Evolutionary conservation across 2,113 vertebrate species (phyloP).

Genomic region (Anhinga anhinga): DNA sequence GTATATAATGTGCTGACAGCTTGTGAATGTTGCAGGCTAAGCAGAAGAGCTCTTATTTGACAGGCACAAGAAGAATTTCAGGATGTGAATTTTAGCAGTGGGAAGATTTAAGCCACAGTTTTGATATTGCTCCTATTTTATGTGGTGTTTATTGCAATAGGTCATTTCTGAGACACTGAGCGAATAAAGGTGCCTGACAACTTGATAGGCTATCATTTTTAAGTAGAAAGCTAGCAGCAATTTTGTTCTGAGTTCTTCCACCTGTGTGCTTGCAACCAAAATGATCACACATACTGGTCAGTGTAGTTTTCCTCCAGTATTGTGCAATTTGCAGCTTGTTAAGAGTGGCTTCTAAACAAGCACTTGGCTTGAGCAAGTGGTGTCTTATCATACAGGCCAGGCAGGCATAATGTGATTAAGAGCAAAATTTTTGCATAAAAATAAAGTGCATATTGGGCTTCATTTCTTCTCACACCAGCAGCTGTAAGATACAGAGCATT

Average conservation of each 20-base stretch:
- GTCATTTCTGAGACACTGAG: neutral
- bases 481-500: neutral
- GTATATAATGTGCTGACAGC: conserved; percentile 14
- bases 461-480: neutral
- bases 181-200: neutral
- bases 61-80: conserved; percentile 24
- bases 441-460: neutral
- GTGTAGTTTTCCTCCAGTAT: neutral
- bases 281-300: neutral
- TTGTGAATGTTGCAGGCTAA: conserved; percentile 10
- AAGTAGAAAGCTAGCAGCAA: neutral
- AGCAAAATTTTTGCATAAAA: neutral
- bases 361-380: neutral
- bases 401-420: neutral
- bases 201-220: neutral
- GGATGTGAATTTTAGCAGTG: neutral
- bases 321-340: neutral
- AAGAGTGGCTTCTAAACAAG: neutral
- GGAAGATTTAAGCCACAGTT: neutral
- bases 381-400: neutral
- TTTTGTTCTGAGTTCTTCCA: neutral
- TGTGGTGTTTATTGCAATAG: neutral
- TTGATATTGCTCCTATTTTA: neutral
- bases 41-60: neutral
- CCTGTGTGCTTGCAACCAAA: neutral